Evolutionary conservation across 2,888 invertebrate species (phyloP).

Genomic region (Muschampia plurimacula): DNA sequence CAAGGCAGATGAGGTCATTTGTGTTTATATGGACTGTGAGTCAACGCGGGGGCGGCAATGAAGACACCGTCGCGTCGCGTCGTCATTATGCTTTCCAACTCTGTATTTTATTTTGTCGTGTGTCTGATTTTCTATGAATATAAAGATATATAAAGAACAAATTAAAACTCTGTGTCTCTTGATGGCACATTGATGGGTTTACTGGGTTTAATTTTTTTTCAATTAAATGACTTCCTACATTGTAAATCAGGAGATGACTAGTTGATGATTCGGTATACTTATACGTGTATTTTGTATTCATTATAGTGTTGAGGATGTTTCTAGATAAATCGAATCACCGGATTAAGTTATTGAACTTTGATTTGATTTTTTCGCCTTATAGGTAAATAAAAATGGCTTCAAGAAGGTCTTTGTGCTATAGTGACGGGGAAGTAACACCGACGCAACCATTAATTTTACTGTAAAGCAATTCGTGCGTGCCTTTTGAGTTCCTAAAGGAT

Average conservation of each 20-base stretch:
- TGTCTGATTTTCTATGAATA: not conserved
- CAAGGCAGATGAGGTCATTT: not conserved
- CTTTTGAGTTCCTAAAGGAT: too few species aligned
- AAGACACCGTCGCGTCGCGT: not conserved
- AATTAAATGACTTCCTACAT: constrained; percentile 1
- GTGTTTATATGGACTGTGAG: not conserved
- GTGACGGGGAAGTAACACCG: too few species aligned
- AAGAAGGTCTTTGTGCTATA: not conserved
- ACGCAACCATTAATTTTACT: too few species aligned
- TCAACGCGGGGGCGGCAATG: not conserved
- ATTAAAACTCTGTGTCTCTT: not conserved
- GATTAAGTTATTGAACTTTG: not conserved
- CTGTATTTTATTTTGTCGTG: too few species aligned
- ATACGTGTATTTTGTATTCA: not conserved
- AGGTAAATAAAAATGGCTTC: not conserved
- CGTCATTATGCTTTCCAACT: not conserved
- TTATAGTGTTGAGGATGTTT: not conserved
- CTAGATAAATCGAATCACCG: not conserved
- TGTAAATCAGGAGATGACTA: not conserved
- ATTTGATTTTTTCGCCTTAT: not conserved
- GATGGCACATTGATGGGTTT: not conserved
- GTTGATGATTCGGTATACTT: not conserved
- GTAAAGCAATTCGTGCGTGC: too few species aligned
- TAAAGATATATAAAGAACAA: constrained; percentile 1
- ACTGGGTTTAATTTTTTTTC: not conserved